Evolutionary conservation across 37 sponge, comb jelly and placozoan species (phyloP), one percentile per base, ranked within the genome.

Genomic region (Diacarnus erythraeanus): DNA sequence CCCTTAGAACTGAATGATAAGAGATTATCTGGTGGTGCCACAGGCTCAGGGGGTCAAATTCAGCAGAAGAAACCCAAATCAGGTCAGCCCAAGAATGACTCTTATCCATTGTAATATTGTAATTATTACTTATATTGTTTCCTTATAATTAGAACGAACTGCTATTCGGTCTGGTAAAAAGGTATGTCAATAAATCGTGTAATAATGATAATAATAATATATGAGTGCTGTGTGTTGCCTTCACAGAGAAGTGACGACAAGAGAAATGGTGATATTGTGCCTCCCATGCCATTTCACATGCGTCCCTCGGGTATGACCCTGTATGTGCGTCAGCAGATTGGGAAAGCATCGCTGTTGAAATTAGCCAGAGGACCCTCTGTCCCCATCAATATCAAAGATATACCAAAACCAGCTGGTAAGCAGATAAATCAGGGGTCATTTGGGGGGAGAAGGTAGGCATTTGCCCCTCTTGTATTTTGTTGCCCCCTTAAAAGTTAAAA

Each of bases 271-370:
- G 89, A 89, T 43, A 78, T 89, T 69, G 68, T 89, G 17, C 89
- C 89, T 47, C 80, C 74, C 5, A 25, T 74, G 25, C 89, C 89
- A 0, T 89, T 89, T 76, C 66, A 57, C 59, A 83, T 89, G 89
- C 57, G 44, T 23, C 89, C 89, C 42, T 65, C 74, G 23, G 74
- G 67, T 15, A 59, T 78, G 57, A 33, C 58, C 1, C 71, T 83
- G 34, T 89, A 78, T 39, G 21, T 79, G 25, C 54, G 89, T 34
- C 69, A 83, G 37, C 79, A 78, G 42, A 30, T 89, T 22, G 84
- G 84, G 3, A 42, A n/a, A 0, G 18, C 75, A 9, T 44, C 58
- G 22, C 38, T 89, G 0, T 44, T 78, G 35, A 71, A 56, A 56
- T 61, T 51, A 9, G 89, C 89, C 10, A 35, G 83, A 23, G 27